These are phyloP conservation scores for Euura saliciscinereae DNA, from an alignment of 1,140 invertebrate species.

Conservation along the genomic window DNA sequence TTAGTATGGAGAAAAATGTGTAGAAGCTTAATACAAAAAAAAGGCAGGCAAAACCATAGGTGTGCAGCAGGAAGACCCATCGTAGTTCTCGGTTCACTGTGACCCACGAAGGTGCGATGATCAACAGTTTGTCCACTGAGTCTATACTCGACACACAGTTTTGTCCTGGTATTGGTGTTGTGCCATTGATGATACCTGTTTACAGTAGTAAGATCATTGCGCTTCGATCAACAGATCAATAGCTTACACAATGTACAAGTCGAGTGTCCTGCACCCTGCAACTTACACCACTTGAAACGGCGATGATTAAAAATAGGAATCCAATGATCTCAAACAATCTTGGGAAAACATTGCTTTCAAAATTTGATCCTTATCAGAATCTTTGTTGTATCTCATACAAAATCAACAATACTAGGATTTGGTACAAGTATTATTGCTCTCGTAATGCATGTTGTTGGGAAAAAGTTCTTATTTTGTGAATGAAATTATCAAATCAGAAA, in stretches of 20 bases:
- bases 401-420: no score
- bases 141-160: slow-evolving; percentile 41
- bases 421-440: no score
- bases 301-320: slow-evolving; percentile 21
- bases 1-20: slow-evolving; percentile 68
- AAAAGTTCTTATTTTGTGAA: no score
- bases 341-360: no score
- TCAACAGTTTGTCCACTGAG: slow-evolving; percentile 40
- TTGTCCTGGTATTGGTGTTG: slow-evolving; percentile 33
- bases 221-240: not conserved
- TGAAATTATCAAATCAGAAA: no score
- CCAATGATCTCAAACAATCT: no score
- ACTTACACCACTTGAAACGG: no score
- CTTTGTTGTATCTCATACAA: no score
- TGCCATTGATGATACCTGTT: slow-evolving; percentile 31
- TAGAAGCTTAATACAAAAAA: slow-evolving; percentile 69
- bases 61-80: slow-evolving; percentile 66
- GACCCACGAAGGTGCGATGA: slow-evolving; percentile 46
- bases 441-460: no score
- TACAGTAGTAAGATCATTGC: not conserved
- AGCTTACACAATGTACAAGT: not conserved
- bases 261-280: not conserved
- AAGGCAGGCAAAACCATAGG: slow-evolving; percentile 65
- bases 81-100: slow-evolving; percentile 51
- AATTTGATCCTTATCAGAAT: no score